Base-by-base conservation (phyloP, 2,113 vertebrate species). In the Vidua macroura region DNA sequence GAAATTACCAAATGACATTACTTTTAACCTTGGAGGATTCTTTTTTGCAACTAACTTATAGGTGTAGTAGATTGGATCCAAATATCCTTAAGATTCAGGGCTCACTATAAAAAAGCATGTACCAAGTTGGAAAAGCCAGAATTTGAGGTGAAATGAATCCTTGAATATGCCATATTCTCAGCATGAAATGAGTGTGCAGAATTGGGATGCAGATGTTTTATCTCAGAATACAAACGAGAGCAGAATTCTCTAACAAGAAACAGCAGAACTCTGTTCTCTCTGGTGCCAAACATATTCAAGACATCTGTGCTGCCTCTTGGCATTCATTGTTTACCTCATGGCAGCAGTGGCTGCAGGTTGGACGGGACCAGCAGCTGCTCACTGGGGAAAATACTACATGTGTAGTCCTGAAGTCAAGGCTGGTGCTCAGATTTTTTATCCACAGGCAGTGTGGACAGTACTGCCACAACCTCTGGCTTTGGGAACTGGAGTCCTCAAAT, bases 381-480 rank as follows among this genome's bases (percentile, higher is more conserved):
- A 4, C 13, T 2, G 3, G 53, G 46, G 43, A 63, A n/a, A 21
- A 6, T 27, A 39, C 52, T 12, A 5, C 1, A 0, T 39, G 35
- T 8, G 4, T 48, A 33, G 35, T 67, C 19, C 64, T 68, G 31
- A 68, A 14, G 27, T 0, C 7, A 2, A 35, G 28, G 33, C 49
- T 93, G 60, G 46, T 43, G 13, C 63, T 93, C 43, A 20, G 33
- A 16, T 43, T 73, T 82, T 92, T 73, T 28, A 41, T 52, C 37
- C 44, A 8, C 51, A 15, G 48, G 53, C 75, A 64, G 24, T 8
- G 24, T 41, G 74, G 75, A 31, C 23, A 27, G n/a, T 49, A 33
- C 63, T 88, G 63, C 67, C 67, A 33, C 41, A 56, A 9, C 14
- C 39, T 52, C 44, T 35, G 55, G 37, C 68, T 86, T 62, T 74